phyloP scores from a whole-genome alignment of 2,888 invertebrate genomes.

The Hipparchia sbordonii region DNA sequence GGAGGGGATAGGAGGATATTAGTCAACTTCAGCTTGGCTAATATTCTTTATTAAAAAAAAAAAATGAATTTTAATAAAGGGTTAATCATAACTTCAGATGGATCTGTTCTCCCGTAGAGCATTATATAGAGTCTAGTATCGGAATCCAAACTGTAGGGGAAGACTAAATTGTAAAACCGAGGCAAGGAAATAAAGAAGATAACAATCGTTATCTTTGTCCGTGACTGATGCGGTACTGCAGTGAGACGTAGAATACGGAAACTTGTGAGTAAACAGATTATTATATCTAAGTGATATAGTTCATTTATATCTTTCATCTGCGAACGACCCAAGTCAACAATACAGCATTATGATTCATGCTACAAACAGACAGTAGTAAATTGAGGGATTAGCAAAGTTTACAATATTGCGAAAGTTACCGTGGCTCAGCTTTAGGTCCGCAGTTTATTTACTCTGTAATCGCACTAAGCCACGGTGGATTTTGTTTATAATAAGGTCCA shows the following conservation, averaged over 20 bases:
- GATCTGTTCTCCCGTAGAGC: too few relatives aligned
- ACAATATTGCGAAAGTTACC: slow-evolving; percentile 19
- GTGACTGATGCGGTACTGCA: neutral
- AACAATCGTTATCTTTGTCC: neutral
- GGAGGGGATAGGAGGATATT: too few relatives aligned
- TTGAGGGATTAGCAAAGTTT: slow-evolving; percentile 22
- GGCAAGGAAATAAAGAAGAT: too few relatives aligned
- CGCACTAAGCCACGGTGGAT: neutral
- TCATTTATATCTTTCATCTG: neutral
- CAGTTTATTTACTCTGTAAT: slow-evolving; percentile 11
- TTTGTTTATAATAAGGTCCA: slow-evolving; percentile 13
- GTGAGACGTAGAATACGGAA: neutral
- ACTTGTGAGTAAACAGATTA: neutral
- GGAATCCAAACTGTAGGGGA: too few relatives aligned
- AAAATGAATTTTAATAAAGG: too few relatives aligned
- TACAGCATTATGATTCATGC: slow-evolving; percentile 21
- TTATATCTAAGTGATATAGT: neutral
- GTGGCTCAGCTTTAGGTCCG: slow-evolving; percentile 13
- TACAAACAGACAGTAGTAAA: slow-evolving; percentile 18
- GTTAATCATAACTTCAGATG: too few relatives aligned
- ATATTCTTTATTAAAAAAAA: too few relatives aligned
- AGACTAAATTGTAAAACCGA: too few relatives aligned
- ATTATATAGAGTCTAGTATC: too few relatives aligned
- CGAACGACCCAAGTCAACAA: neutral
- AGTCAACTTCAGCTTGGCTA: too few relatives aligned